Conservation (phyloP, 35 echinoderm and acorn worm species). For the Anneissia japonica region DNA sequence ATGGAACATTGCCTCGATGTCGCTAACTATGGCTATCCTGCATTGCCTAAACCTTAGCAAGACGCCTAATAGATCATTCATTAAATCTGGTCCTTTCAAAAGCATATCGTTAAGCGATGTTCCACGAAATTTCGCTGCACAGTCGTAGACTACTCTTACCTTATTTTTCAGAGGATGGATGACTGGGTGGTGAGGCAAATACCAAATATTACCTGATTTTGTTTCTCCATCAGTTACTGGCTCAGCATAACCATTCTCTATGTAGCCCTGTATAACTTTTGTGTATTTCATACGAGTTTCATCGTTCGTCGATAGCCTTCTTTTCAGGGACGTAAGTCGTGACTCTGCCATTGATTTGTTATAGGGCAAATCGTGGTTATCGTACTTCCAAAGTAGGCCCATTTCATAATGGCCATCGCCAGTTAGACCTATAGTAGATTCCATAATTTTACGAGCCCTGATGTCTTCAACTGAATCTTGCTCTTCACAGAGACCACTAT, state of each 20-base stretch:
- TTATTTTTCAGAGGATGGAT: conserved; percentile 44
- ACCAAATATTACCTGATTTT: conserved; percentile 24
- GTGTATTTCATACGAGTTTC: conserved; percentile 33
- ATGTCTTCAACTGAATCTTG: conserved; percentile 31
- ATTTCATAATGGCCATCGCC: conserved; percentile 36
- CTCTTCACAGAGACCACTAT: conserved; percentile 20
- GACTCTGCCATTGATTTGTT: conserved; percentile 42
- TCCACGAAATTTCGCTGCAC: conserved; percentile 45
- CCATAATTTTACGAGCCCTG: conserved; percentile 38
- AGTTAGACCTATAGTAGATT: conserved; percentile 3
- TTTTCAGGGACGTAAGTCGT: background rate
- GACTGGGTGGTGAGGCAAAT: conserved; percentile 48
- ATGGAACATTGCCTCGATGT: conserved; percentile 60
- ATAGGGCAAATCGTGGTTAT: conserved; percentile 4
- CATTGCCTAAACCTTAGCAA: conserved; percentile 37
- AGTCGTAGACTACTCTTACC: conserved; percentile 53
- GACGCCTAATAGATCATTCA: conserved; percentile 39
- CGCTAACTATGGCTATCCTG: conserved; percentile 29
- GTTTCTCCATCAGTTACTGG: background rate
- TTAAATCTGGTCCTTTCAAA: conserved; percentile 54
- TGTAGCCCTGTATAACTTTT: conserved; percentile 28
- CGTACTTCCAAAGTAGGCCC: conserved; percentile 33
- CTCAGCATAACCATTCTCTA: conserved; percentile 46
- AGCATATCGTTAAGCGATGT: conserved; percentile 42
- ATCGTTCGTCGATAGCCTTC: background rate